Percentiles rank a stretch among this genome's conserved stretches.
Evolutionary conservation across 1,140 invertebrate genomes (phyloP).

Genomic region (Cotesia chilonis): DNA sequence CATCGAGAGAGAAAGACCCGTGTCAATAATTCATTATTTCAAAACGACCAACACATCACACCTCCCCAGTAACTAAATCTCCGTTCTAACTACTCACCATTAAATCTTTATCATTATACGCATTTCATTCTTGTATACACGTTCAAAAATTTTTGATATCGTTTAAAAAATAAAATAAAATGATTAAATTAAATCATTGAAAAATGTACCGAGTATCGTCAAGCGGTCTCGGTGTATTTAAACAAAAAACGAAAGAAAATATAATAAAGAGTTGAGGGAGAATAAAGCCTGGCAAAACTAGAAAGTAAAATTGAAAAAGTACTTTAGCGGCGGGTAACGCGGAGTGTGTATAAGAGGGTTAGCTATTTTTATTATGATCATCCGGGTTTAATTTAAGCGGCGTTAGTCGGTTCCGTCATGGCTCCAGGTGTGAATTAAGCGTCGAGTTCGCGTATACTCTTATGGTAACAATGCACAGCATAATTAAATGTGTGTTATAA

Average conservation of each 20-base stretch:
- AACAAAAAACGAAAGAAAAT: too few relatives aligned
- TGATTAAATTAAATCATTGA: too few relatives aligned
- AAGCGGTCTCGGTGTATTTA: too few relatives aligned
- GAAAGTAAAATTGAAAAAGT: conserved; percentile 58
- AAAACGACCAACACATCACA: conserved; percentile 46
- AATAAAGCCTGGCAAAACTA: background rate
- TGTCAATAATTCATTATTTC: conserved; percentile 63
- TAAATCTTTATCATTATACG: too few relatives aligned
- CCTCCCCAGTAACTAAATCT: too few relatives aligned
- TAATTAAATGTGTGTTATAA: conserved; percentile 61
- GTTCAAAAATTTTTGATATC: too few relatives aligned
- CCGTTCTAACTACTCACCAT: too few relatives aligned
- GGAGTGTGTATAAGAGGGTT: conserved; percentile 31
- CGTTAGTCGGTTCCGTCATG: conserved; percentile 60
- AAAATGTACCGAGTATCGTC: too few relatives aligned
- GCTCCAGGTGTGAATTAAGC: conserved; percentile 63
- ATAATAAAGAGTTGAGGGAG: too few relatives aligned
- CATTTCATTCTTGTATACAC: too few relatives aligned
- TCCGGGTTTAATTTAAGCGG: conserved; percentile 65
- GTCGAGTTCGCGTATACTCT: conserved; percentile 30
- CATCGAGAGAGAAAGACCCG: conserved; percentile 56
- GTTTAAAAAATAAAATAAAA: too few relatives aligned
- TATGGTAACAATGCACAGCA: conserved; percentile 48
- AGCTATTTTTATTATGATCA: conserved; percentile 56
- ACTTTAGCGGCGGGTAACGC: conserved; percentile 8